Conservation (phyloP, 2,797 vertebrate species). For the Liparis tanakae region DNA sequence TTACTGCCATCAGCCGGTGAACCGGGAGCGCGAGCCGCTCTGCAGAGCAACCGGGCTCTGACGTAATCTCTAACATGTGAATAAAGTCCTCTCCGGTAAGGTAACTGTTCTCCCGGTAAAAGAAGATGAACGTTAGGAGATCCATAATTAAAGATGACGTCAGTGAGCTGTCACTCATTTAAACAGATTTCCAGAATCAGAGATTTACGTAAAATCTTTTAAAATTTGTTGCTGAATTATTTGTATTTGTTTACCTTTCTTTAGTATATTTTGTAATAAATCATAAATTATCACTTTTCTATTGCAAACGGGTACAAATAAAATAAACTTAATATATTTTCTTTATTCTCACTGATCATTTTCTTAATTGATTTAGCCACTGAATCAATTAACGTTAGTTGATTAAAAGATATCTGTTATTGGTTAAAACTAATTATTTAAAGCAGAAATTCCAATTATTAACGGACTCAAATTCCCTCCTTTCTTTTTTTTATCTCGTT, state of each 20-base stretch:
- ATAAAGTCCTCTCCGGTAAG: too few species aligned
- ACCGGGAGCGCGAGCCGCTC: neutral
- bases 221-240: neutral
- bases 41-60: too few species aligned
- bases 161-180: neutral
- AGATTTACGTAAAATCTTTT: neutral
- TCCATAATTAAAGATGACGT: neutral
- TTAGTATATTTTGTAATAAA: neutral
- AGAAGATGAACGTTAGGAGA: neutral
- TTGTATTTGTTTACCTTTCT: neutral
- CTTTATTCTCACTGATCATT: neutral
- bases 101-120: fast-evolving
- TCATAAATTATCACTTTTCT: too few species aligned
- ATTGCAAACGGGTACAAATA: too few species aligned
- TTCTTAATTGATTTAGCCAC: neutral
- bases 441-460: neutral
- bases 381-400: neutral
- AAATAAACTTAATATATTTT: too few species aligned
- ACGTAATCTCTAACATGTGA: fast-evolving
- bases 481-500: neutral
- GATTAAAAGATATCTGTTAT: neutral
- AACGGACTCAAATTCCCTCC: too few species aligned
- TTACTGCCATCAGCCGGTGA: neutral
- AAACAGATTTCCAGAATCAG: neutral
- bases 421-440: neutral